Evolutionary conservation across 2,113 vertebrate genomes (phyloP).

Genomic region (Thoracochromis brauschi): DNA sequence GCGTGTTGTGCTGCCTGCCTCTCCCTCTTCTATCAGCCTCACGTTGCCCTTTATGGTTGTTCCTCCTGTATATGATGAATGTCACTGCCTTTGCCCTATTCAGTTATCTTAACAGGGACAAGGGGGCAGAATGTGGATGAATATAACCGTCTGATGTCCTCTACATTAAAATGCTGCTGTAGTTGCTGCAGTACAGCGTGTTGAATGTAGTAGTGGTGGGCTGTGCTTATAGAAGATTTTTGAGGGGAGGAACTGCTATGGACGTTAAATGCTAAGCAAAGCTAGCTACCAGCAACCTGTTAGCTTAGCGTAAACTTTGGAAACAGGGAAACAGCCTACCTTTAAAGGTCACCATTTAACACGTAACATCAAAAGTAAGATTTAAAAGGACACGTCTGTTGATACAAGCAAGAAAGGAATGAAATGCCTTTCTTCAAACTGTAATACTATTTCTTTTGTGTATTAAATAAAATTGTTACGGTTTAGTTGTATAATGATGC

Average conservation of each 20-base stretch:
- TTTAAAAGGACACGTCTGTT: neutral
- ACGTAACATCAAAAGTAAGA: neutral
- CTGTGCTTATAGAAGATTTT: neutral
- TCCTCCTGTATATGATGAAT: conserved; percentile 37
- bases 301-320: neutral
- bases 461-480: neutral
- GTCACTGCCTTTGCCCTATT: conserved; percentile 35
- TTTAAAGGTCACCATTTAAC: neutral
- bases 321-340: neutral
- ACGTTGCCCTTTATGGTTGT: conserved; percentile 35
- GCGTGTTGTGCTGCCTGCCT: conserved; percentile 22
- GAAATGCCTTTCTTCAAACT: neutral
- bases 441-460: neutral
- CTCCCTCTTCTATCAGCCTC: conserved; percentile 33
- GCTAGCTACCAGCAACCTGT: neutral
- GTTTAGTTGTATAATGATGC: neutral
- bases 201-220: neutral
- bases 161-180: neutral
- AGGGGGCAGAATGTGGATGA: neutral
- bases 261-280: neutral
- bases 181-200: neutral
- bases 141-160: neutral
- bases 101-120: neutral
- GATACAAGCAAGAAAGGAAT: neutral
- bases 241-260: neutral